Evolutionary conservation across 2,113 vertebrate genomes (phyloP), one percentile per base, ranked within the genome.

Genomic region (Pituophis catenifer): DNA sequence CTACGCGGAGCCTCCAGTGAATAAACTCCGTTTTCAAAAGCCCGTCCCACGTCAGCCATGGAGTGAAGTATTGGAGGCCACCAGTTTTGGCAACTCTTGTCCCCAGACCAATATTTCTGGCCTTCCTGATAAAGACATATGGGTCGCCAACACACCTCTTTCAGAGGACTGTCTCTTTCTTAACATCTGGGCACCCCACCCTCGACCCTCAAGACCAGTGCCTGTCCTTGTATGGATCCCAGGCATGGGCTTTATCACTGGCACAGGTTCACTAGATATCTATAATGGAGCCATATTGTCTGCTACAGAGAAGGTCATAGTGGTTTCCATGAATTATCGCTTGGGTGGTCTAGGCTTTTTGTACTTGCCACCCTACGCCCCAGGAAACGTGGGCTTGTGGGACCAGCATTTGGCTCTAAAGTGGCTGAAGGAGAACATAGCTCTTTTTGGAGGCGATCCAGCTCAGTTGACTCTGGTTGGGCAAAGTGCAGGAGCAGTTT

Each of bases 241-340:
- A 38, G 98, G 98, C 0, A 29, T 50, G 21, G 97, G 95, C 1
- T 98, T 98, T 89, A 6, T 0, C 15, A 2, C 57, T 12, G 98
- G 98, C 62, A 97, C 97, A 0, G 95, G 97, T 11, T 98, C 98
- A 57, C 98, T 98, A 88, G 97, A 97, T 7, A 0, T 98, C 1
- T 98, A 98, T 54, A 95, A 98, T 5, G 98, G 97, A 1, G 97
- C 94, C 2, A 96, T 96, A 91, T 92, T 98, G 44, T 96, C 96
- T 90, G 96, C 96, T 94, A 94, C 92, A 5, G 97, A 98, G 94
- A 94, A 95, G 4, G 97, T 97, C 65, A 95, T 98, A 75, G 97
- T 98, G 44, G 97, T 98, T 29, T 98, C 98, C 54, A 97, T 98
- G 94, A 98, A 98, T 95, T 98, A 98, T 91, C 97, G 98, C 94